Conservation (phyloP, 2,113 vertebrate genomes). For the Butorides virescens region DNA sequence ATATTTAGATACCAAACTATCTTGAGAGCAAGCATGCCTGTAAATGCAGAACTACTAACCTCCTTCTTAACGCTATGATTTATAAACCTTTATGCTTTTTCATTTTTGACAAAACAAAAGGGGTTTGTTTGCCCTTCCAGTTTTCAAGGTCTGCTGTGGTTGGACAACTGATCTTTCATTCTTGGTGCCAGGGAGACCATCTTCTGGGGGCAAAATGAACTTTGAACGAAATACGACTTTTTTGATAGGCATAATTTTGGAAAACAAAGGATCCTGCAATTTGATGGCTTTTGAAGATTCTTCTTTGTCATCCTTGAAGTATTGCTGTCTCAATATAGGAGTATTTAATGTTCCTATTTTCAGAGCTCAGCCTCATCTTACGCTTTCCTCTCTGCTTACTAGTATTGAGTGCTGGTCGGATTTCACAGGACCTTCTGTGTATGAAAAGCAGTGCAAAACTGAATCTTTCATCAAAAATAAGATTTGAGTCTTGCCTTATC, state of each 20-base stretch:
- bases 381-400: not conserved
- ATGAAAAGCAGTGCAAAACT: not conserved
- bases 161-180: not conserved
- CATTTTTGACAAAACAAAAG: not conserved
- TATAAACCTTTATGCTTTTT: not conserved
- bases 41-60: not conserved
- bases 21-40: not conserved
- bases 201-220: not conserved
- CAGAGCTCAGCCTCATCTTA: not conserved
- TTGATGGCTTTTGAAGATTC: not conserved
- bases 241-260: not conserved
- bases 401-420: not conserved
- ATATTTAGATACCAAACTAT: not conserved
- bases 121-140: not conserved
- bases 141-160: not conserved
- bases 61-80: not conserved
- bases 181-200: not conserved
- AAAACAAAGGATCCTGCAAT: not conserved
- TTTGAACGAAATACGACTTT: not conserved
- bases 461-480: not conserved
- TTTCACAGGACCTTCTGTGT: not conserved
- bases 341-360: not conserved
- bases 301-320: not conserved
- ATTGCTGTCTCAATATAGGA: not conserved
- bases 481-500: not conserved